Evolutionary conservation across 2,797 vertebrate genomes (phyloP).

Genomic region (Lepus oiostolus): DNA sequence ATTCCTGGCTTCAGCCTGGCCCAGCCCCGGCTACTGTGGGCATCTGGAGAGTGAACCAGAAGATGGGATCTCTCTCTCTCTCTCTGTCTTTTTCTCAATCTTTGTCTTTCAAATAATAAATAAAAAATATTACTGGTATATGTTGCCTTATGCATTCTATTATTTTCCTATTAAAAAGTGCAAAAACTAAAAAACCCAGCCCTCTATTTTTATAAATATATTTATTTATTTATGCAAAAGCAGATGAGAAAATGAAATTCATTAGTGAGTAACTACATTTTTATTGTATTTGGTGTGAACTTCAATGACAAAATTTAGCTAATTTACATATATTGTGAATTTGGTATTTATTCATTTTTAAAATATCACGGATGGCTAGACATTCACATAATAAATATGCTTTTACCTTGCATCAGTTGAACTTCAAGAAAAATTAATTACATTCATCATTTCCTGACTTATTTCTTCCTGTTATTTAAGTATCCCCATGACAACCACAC

Average conservation of each 20-base stretch:
- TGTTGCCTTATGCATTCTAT: background rate
- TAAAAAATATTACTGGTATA: background rate
- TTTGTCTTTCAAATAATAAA: too few relatives aligned
- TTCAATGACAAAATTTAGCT: constrained; percentile 76
- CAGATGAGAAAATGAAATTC: constrained; percentile 74
- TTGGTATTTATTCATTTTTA: constrained; percentile 81
- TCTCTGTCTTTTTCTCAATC: too few relatives aligned
- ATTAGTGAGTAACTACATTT: constrained; percentile 66
- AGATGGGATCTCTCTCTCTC: too few relatives aligned
- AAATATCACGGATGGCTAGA: constrained; percentile 85
- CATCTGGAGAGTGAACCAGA: too few relatives aligned
- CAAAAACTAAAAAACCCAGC: constrained; percentile 51
- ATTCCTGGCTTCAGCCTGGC: too few relatives aligned
- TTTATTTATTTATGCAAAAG: constrained; percentile 59
- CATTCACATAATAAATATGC: constrained; percentile 86
- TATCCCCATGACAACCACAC: constrained; percentile 83
- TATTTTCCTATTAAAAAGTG: constrained; percentile 56
- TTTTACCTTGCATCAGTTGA: constrained; percentile 86
- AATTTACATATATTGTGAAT: constrained; percentile 81
- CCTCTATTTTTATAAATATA: constrained; percentile 53
- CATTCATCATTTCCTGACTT: constrained; percentile 87
- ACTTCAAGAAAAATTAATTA: constrained; percentile 88
- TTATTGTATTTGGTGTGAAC: constrained; percentile 80
- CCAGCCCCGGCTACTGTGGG: too few relatives aligned
- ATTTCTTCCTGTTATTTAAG: constrained; percentile 85